Percentiles rank a stretch among this genome's conserved stretches.
phyloP scores from a whole-genome alignment of 1,140 invertebrate species.

The Drosophila sp. region DNA sequence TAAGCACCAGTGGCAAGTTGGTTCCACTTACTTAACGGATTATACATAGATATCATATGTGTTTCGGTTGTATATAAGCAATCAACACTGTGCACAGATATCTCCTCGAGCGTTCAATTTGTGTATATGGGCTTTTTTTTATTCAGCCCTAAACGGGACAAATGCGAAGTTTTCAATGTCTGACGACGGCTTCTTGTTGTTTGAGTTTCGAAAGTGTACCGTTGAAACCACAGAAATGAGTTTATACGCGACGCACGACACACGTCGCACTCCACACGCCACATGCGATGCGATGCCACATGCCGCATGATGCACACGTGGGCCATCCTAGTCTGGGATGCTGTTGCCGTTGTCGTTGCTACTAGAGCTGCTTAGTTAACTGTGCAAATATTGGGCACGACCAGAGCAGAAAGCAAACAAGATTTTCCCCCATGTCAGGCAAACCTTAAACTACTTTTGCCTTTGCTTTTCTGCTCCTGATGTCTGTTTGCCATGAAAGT shows the following conservation, averaged over 20 bases:
- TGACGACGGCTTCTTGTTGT: conserved; percentile 31
- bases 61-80: conserved; percentile 25
- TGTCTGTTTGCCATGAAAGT: conserved; percentile 19
- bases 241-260: conserved; percentile 33
- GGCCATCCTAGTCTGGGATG: background rate
- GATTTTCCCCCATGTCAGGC: conserved; percentile 33
- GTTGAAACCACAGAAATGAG: conserved; percentile 48
- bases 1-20: conserved; percentile 8
- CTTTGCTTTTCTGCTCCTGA: background rate
- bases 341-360: conserved; percentile 2
- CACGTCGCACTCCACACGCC: conserved; percentile 3
- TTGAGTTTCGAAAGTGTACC: conserved; percentile 54
- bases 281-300: conserved; percentile 3
- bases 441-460: conserved; percentile 3
- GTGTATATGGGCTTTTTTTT: conserved; percentile 14
- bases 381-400: conserved; percentile 60
- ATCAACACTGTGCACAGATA: conserved; percentile 43
- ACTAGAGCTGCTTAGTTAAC: conserved; percentile 41
- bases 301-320: conserved; percentile 24
- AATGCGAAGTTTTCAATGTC: conserved; percentile 43
- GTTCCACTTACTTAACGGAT: conserved; percentile 13
- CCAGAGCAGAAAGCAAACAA: conserved; percentile 54
- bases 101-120: conserved; percentile 44
- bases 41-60: background rate
- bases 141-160: background rate